phyloP scores from a whole-genome alignment of 2,113 vertebrate species.

The Stegostoma tigrinum region DNA sequence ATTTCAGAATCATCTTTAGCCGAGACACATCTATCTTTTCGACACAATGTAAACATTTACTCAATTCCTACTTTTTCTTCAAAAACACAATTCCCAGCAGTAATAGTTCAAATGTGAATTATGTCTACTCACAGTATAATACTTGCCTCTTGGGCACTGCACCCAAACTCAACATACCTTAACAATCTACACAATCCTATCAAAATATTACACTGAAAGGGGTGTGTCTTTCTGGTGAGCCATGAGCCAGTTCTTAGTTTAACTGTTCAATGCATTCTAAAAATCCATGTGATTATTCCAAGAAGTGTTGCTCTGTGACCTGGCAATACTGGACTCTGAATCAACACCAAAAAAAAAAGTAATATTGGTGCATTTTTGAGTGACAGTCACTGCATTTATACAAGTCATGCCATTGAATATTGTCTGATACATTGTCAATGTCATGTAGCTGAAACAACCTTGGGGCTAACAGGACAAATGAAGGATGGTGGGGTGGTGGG shows the following conservation, averaged over 20 bases:
- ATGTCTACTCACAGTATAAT: neutral
- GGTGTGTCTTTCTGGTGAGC: neutral
- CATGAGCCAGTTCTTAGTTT: neutral
- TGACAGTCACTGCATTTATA: too few species aligned
- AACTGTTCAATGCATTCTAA: neutral
- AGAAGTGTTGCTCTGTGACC: neutral
- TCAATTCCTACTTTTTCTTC: neutral
- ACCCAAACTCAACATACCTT: neutral
- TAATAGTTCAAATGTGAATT: neutral
- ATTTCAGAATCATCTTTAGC: neutral
- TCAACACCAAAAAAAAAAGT: neutral
- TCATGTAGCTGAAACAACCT: neutral
- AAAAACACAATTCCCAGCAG: neutral
- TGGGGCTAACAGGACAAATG: neutral
- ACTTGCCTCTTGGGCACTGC: neutral
- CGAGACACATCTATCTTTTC: neutral
- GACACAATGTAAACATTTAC: neutral
- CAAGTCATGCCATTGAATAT: neutral
- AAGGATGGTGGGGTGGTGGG: too few species aligned
- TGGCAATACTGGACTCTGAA: neutral
- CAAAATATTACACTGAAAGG: neutral
- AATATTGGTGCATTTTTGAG: too few species aligned
- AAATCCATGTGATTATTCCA: neutral
- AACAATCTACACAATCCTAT: neutral
- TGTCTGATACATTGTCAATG: too few species aligned